Base-by-base conservation (phyloP, 2,113 vertebrate genomes). In the Sceloporus undulatus region DNA sequence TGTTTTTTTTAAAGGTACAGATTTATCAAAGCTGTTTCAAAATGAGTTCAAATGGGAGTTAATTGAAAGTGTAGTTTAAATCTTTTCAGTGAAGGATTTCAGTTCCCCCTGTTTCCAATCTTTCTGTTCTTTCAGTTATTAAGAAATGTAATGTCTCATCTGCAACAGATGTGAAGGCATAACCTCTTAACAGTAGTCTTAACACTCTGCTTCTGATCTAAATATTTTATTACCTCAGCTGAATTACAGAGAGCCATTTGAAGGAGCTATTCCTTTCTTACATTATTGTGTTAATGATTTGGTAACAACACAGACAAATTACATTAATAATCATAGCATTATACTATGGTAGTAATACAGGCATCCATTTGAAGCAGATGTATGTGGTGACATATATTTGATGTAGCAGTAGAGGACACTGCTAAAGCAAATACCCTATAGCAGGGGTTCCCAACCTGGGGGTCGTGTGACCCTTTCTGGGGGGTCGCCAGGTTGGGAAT, bases 151-250 rank as follows among this genome's bases (percentile, higher is more conserved):
- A 27, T n/a, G 52, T 21, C 18, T 65, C 27, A 82, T 62, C 14
- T 82, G 14, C 34, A n/a, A 25, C 71, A 75, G 27, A 75, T 54
- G 11, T 52, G 34, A 80, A 71, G 75, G 16, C n/a, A 23, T 40
- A 66, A 7, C 29, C 11, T 82, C 40, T 87, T 62, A 82, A 82
- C 81, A 48, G 27, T 27, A 62, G 3, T 48, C 5, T n/a, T 82
- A 56, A 59, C 78, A 73, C 52, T 65, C n/a, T 81, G 16, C 29
- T 65, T 42, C 70, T 87, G 56, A 65, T 48, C 18, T 74, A 87
- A 82, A 65, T 75, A 66, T 75, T 87, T 82, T 87, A 82, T 87
- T 82, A 86, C 2, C 34, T 86, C 48, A 48, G 7, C 7, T 52
- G n/a, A 79, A 68, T 38, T 86, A 54, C 23, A n/a, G 70, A n/a